Evolutionary conservation across 2,888 invertebrate genomes (phyloP), one percentile per base, ranked within the genome.

Genomic region (Cryptocephalus primarius): DNA sequence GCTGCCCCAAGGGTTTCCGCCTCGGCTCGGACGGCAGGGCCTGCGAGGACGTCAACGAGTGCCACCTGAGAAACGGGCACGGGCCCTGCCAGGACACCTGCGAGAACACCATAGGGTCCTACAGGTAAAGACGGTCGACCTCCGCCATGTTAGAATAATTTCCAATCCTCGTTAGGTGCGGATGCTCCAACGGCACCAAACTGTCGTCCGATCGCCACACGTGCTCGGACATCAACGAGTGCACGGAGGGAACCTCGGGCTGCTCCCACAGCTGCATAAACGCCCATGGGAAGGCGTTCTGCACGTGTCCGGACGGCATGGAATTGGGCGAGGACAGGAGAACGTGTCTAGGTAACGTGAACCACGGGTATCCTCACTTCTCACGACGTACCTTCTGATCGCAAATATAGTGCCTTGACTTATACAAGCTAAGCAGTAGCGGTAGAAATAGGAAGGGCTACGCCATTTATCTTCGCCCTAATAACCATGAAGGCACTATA

Each of bases 31-130:
- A 59, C 48, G 55, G 57, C 12, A 58, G 55, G 45, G 42, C 52
- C 8, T 66, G 65, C 55, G 54, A 64, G 74, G 79, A 80, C 64
- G 70, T 77, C 55, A 78, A 81, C 65, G 80, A 81, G 63, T 81
- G 80, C 59, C 67, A 77, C 36, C 65, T 76, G 55, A 74, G 78
- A 57, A 79, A 79, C 63, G 80, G 80, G 3, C 79, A 79, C 62
- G 80, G 80, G 4, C 79, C 80, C 9, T 82, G 82, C 60, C 78
- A 81, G 63, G 79, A 79, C 56, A 70, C 69, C 33, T 82, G 82
- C 61, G 64, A 65, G 52, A 82, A 82, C 63, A 72, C 71, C 38
- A 69, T 72, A 56, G 79, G 80, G 40, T 70, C 75, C 51, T 81
- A 78, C 65, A 65, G 65, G 52, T 81, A 80, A 61, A 71, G 73